phyloP scores from a whole-genome alignment of 2,888 invertebrate genomes.

The Liposcelis brunnea region DNA sequence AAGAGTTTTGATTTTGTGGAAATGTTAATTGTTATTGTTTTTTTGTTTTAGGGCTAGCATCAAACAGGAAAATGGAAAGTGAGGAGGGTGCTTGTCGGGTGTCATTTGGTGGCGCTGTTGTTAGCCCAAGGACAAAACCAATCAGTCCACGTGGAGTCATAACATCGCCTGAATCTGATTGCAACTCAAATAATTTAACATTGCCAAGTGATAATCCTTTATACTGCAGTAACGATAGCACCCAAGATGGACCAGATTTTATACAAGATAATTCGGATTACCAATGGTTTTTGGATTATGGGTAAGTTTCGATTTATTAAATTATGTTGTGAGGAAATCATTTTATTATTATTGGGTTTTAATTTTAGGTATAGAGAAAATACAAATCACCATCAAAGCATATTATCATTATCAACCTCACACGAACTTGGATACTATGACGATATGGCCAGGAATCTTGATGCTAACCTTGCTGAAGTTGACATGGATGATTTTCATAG shows the following conservation, averaged over 20 bases:
- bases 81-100: no score
- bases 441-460: conserved; percentile 71
- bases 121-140: no score
- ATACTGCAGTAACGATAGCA: conserved; percentile 24
- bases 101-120: no score
- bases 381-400: conserved; percentile 49
- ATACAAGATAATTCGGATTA: conserved; percentile 78
- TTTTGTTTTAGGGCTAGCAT: no score
- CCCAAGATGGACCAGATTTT: conserved; percentile 43
- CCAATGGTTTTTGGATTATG: conserved; percentile 81
- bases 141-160: conserved; percentile 15
- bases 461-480: conserved; percentile 84
- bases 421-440: conserved; percentile 59
- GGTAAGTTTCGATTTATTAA: conserved; percentile 33
- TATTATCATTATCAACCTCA: conserved; percentile 61
- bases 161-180: conserved; percentile 35
- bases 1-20: no score
- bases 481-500: conserved; percentile 90
- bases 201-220: conserved; percentile 27
- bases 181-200: conserved; percentile 35
- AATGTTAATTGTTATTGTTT: no score
- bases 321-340: no score
- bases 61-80: no score
- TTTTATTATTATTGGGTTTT: conserved; percentile 4
- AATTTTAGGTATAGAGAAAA: conserved; percentile 8